Evolutionary conservation across 92 coral and sea anemone genomes (phyloP), one percentile per base, ranked within the genome.

Genomic region (Porites evermanni): DNA sequence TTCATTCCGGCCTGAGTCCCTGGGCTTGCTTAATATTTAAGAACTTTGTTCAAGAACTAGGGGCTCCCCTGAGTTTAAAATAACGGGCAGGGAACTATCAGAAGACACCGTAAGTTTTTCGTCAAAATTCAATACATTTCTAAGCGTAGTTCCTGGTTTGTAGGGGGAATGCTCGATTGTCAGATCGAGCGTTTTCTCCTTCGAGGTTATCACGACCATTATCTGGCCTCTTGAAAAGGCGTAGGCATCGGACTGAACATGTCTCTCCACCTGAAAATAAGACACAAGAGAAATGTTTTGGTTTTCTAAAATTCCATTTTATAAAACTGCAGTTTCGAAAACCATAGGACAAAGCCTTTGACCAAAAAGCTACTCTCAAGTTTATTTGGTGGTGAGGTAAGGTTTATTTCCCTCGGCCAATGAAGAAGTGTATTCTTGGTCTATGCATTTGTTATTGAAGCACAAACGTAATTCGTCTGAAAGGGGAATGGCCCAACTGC

Each of bases 181-280:
- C 17, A 87, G 70, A 12, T 79, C 81, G 11, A 61, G 74, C 19
- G 91, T 88, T 10, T 17, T 75, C 3, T 54, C 71, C n/a, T 26
- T 70, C 13, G 86, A 75, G 24, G 97, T 89, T 20, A 93, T 64
- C 24, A 93, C 82, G 13, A 93, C 77, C 51, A 93, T 82, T 50
- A 86, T 67, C 32, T 83, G 38, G 16, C 88, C 89, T 64, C 91
- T 85, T 18, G 94, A 91, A 74, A 93, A 91, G 7, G 94, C 90
- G 69, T 93, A 93, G 2, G 82, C 87, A 32, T 82, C 54, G 2
- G 88, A 47, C 66, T 79, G 74, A 51, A 91, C 93, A 59, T 81
- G 74, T 60, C 90, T 80, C 79, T 93, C 97, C 23, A 82, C 70
- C 81, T 88, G 19, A 17, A 24, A 24, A 5, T 60, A n/a, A 82